Base-by-base conservation (phyloP, 2,113 vertebrate genomes). In the Rhinopomastus cyanomelas region DNA sequence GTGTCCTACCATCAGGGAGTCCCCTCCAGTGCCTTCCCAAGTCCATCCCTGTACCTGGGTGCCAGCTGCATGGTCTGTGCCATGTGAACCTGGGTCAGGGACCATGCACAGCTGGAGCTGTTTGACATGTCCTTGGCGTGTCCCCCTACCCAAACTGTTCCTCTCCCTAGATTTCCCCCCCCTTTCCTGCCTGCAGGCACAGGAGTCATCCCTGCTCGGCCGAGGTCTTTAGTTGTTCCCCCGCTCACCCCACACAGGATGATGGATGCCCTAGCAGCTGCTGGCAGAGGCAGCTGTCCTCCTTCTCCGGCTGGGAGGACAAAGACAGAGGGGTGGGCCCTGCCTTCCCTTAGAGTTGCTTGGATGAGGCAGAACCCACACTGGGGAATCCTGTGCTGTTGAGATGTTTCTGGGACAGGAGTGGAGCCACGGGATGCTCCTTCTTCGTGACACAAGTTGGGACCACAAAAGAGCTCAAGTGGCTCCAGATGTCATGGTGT, bases 261-360 rank as follows among this genome's bases (percentile, higher is more conserved):
- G 89, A 95, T 89, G 82, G 80, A 92, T 90, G 19, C 61, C 69
- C 61, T 8, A 37, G 87, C 94, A 93, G 95, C 93, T 96, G 94
- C 81, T 21, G 34, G 32, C 57, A 78, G 64, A 78, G 62, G 59
- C 95, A 95, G 95, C 90, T 96, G 93, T 42, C 9, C 0, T 4
- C 82, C 65, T 76, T 73, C 74, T 80, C 56, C 59, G 13, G 8
- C 23, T 2, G 9, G 42, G 53, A 87, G 67, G 66, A 87, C 82
- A 83, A 92, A 90, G 67, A 26, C 85, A 25, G 19, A 1, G 5
- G 48, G 32, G 20, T 20, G 62, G 71, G 37, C 39, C 27, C n/a
- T 79, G 87, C 39, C 69, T 66, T 25, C 56, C 57, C 60, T 20
- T 49, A 12, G 53, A 12, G 65, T 2, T 44, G 56, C 53, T 60